These are phyloP conservation scores for Dasyurus viverrinus DNA, from an alignment of 2,113 vertebrate genomes.

Conservation along the genomic window DNA sequence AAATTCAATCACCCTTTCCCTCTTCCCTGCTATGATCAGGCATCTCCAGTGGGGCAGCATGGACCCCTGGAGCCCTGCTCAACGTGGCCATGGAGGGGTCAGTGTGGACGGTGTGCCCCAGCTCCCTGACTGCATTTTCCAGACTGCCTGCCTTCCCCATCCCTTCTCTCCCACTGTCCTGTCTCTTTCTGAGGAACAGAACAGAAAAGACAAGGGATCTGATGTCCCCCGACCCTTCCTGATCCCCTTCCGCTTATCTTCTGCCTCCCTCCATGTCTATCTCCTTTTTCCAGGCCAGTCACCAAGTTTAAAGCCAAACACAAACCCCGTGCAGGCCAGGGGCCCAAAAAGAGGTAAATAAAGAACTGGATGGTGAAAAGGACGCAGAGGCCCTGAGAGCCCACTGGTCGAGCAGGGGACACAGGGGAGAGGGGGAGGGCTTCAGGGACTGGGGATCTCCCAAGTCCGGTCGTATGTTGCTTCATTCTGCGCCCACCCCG, in stretches of 20 bases:
- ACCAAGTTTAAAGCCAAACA: slow-evolving; percentile 89
- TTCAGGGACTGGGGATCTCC: not conserved
- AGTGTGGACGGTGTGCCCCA: not conserved
- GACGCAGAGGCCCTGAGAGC: slow-evolving; percentile 40
- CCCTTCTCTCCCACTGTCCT: not conserved
- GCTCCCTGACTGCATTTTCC: not conserved
- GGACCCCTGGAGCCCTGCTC: not conserved
- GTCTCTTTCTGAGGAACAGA: slow-evolving; percentile 9
- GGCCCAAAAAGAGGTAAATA: slow-evolving; percentile 90
- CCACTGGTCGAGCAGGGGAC: fast-evolving
- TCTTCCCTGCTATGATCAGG: not conserved
- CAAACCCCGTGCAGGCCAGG: slow-evolving; percentile 85
- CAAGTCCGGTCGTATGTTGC: not conserved
- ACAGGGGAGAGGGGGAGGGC: not conserved
- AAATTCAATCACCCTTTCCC: not conserved
- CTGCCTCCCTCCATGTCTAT: slow-evolving; percentile 55
- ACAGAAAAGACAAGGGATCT: not conserved
- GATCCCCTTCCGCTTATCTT: not conserved
- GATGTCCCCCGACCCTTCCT: not conserved
- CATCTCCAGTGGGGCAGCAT: not conserved
- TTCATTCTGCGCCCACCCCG: not conserved
- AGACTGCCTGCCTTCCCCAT: not conserved
- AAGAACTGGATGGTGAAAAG: slow-evolving; percentile 58
- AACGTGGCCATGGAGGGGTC: not conserved
- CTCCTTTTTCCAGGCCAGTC: slow-evolving; percentile 92